Conservation (phyloP, 2,113 vertebrate species). For the Ochotona curzoniae region DNA sequence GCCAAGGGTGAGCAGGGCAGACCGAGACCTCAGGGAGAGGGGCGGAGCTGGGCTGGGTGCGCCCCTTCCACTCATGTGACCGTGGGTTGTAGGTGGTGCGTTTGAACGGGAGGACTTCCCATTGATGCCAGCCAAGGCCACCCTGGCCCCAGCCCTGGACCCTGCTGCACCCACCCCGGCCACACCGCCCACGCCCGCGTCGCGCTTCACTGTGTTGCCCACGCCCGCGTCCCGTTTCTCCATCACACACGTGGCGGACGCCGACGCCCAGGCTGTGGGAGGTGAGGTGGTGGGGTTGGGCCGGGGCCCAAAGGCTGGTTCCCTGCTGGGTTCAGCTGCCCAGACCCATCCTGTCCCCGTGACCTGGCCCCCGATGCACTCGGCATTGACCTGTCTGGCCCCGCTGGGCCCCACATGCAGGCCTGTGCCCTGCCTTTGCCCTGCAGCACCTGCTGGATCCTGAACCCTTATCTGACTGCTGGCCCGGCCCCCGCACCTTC, state of each 20-base stretch:
- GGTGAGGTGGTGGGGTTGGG: slow-evolving; percentile 84
- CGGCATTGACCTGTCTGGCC: too few relatives aligned
- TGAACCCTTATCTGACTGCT: too few relatives aligned
- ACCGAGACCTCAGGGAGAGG: rapidly evolving
- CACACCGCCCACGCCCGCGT: slow-evolving; percentile 83
- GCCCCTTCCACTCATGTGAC: too few relatives aligned
- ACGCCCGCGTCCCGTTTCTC: slow-evolving; percentile 94
- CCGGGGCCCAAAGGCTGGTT: background rate
- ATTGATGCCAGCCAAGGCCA: slow-evolving; percentile 85
- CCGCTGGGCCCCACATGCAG: too few relatives aligned
- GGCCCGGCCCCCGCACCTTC: too few relatives aligned
- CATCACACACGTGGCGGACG: slow-evolving; percentile 96
- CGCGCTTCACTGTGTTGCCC: slow-evolving; percentile 95
- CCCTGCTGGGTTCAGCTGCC: too few relatives aligned
- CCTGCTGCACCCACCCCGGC: slow-evolving; percentile 63
- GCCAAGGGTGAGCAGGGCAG: slow-evolving; percentile 87
- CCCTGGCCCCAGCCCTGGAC: slow-evolving; percentile 77
- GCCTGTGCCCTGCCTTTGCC: too few relatives aligned
- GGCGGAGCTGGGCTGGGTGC: background rate
- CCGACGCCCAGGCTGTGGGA: slow-evolving; percentile 90
- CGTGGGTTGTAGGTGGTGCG: slow-evolving; percentile 78
- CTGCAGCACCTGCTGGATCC: background rate
- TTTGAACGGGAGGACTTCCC: slow-evolving; percentile 87
- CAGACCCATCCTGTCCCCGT: background rate
- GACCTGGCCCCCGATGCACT: background rate